Conservation (phyloP, 2,113 vertebrate genomes). For the Columbina picui region DNA sequence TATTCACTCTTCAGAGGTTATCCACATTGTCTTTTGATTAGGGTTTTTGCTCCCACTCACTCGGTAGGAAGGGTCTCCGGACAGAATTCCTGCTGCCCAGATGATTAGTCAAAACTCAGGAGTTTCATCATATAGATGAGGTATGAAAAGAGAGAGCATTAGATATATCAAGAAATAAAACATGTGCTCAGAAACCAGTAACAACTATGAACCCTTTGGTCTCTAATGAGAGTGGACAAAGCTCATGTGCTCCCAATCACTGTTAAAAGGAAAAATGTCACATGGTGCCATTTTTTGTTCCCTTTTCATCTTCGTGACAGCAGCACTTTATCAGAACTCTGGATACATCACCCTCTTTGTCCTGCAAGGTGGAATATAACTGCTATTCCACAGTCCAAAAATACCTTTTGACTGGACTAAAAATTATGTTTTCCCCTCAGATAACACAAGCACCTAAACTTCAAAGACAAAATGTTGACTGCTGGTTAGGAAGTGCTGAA, state of each 20-base stretch:
- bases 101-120: neutral
- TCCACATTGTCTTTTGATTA: neutral
- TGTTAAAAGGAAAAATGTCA: neutral
- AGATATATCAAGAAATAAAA: neutral
- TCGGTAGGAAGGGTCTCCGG: neutral
- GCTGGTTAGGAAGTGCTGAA: neutral
- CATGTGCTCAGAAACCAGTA: neutral
- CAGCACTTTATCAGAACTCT: slow-evolving; percentile 12
- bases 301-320: neutral
- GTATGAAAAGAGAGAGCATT: neutral
- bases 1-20: neutral
- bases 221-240: neutral
- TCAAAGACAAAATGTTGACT: neutral
- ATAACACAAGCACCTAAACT: neutral
- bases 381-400: neutral
- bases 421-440: neutral
- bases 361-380: neutral
- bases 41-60: neutral
- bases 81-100: neutral
- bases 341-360: neutral
- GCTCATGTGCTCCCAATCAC: neutral
- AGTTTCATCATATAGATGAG: neutral
- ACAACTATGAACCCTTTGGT: neutral
- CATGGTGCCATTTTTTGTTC: neutral
- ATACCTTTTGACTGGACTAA: neutral